A percentile compares a stretch with the other conserved stretches of the same genome.
Conservation (phyloP, 2,797 vertebrate species). For the Eulemur coronatus region DNA sequence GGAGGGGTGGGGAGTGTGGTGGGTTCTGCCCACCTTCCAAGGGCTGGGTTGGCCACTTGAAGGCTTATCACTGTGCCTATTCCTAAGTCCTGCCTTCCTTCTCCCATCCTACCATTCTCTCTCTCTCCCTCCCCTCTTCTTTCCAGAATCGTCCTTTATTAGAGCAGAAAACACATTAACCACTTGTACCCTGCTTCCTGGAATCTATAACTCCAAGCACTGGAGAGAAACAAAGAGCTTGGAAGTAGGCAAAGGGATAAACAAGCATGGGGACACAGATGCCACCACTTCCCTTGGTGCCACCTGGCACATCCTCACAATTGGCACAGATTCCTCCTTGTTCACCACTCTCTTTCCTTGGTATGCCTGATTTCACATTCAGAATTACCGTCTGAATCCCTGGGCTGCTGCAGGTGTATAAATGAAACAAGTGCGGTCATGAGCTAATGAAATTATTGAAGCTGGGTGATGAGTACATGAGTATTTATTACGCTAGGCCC, state of each 20-base stretch:
- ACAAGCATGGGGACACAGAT: background rate
- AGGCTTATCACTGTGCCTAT: background rate
- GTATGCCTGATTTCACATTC: background rate
- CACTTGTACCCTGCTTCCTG: background rate
- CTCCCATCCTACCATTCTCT: background rate
- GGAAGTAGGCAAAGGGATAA: constrained; percentile 18
- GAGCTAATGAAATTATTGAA: background rate
- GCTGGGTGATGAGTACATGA: background rate
- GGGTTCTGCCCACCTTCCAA: background rate
- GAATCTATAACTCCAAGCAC: background rate
- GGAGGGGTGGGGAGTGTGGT: rapidly evolving
- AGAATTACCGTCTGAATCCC: background rate
- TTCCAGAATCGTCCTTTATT: background rate
- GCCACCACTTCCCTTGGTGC: background rate
- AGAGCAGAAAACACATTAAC: background rate
- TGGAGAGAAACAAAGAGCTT: background rate
- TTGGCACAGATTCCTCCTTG: background rate
- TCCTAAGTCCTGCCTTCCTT: background rate
- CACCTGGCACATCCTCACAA: background rate
- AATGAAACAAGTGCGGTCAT: background rate
- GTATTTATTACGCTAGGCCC: background rate
- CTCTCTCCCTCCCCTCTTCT: background rate
- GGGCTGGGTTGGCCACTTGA: background rate
- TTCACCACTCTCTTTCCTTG: background rate
- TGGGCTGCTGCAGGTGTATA: background rate